Evolutionary conservation across 2,797 vertebrate genomes (phyloP), one percentile per base, ranked within the genome.

Genomic region (Varecia variegata): DNA sequence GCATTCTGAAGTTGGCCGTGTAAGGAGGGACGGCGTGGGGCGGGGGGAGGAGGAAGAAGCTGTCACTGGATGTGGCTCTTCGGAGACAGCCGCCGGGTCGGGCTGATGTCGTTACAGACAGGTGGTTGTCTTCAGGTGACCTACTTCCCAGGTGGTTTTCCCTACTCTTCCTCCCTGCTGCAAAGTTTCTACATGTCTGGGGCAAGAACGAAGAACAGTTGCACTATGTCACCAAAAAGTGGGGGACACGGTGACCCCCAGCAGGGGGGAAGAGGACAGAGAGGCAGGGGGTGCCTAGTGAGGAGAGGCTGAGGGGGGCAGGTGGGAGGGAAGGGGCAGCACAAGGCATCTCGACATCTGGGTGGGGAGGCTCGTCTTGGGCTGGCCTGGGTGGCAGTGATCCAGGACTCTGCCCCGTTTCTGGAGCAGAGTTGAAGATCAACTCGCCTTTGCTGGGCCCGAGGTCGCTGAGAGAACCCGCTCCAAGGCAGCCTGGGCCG

Each of bases 61-160:
- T 43, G 5, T n/a, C 4, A 1, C 87, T 38, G 58, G 68, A 85
- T 67, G 15, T 1, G 32, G 71, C 60, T 77, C 11, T 65, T 62
- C 40, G 0, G 73, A 87, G 79, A 43, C 10, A 35, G 79, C 68
- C 71, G 32, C 68, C 20, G 50, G 35, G 15, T 35, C 27, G 58
- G 56, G 43, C 25, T 35, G 73, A 60, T 79, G 85, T 86, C 21
- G 43, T 92, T 80, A 94, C 15, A 74, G 67, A 38, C 88, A 38
- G 89, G 54, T 47, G 32, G 88, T 58, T 89, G 82, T 35, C 54
- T 94, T 86, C 32, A 76, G 80, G 71, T 87, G 88, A 92, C 89
- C 90, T 95, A 88, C 89, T 96, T 92, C 96, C 80, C 56, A 74
- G 17, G 30, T 5, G 54, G 76, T 15, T 90, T 88, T n/a, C 47